Percentiles rank a stretch among this genome's conserved stretches.
Conservation (phyloP, 2,113 vertebrate genomes). For the Apaloderma vittatum region DNA sequence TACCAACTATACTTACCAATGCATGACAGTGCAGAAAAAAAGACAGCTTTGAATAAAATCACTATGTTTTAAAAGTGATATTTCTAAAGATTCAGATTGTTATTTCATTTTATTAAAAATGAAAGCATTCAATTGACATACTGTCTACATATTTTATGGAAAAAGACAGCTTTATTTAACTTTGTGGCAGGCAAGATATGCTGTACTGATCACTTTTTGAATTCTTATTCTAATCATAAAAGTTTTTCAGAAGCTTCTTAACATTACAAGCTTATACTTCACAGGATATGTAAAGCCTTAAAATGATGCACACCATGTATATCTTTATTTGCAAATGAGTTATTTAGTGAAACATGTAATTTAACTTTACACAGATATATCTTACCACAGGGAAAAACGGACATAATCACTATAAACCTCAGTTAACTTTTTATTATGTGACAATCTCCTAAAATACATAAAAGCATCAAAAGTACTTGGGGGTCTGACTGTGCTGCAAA, state of each 20-base stretch:
- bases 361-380: background rate
- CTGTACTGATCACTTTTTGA: background rate
- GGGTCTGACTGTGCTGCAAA: background rate
- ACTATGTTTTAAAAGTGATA: background rate
- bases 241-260: background rate
- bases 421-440: background rate
- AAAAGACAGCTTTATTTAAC: background rate
- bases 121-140: background rate
- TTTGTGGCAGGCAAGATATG: background rate
- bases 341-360: background rate
- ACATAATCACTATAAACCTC: background rate
- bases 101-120: background rate
- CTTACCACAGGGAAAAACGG: background rate
- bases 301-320: background rate
- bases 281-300: background rate
- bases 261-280: background rate
- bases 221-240: background rate
- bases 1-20: background rate
- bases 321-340: background rate
- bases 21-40: background rate
- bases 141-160: background rate
- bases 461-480: background rate
- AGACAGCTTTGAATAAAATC: fast-evolving
- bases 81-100: background rate
- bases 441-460: background rate